Conservation (phyloP, 2,797 vertebrate species). For the Podargus strigoides region DNA sequence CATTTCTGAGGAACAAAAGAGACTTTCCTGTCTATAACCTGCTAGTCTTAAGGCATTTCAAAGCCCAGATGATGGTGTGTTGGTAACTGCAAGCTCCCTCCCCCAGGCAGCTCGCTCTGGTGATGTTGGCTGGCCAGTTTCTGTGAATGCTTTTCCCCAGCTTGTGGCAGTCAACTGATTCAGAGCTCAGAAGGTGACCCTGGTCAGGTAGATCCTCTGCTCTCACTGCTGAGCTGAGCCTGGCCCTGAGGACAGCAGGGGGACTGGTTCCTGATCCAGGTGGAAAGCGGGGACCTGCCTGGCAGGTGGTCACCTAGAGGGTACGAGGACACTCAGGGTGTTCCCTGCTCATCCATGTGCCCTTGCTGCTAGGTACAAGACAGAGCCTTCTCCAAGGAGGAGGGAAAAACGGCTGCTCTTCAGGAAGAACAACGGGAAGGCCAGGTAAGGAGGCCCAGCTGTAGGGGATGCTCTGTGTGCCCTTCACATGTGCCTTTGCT, state of each 20-base stretch:
- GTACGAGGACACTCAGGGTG: not conserved
- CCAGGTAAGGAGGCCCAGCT: not conserved
- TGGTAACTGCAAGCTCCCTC: not conserved
- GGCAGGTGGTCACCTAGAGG: not conserved
- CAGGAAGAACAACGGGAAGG: not conserved
- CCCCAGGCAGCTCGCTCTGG: not conserved
- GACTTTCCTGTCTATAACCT: not conserved
- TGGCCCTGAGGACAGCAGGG: not conserved
- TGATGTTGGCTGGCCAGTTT: not conserved
- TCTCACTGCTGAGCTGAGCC: not conserved
- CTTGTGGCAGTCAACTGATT: not conserved
- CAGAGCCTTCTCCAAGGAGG: not conserved
- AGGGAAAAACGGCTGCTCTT: not conserved
- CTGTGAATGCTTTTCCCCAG: not conserved
- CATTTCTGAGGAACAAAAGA: not conserved
- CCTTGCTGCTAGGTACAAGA: not conserved
- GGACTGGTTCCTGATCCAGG: not conserved
- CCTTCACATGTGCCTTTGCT: not conserved
- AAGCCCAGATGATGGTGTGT: not conserved
- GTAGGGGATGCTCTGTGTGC: not conserved
- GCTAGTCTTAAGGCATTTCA: not conserved
- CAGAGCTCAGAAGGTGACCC: not conserved
- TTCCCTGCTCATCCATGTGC: not conserved
- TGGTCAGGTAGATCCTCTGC: not conserved
- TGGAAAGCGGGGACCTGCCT: not conserved